Base-by-base conservation (phyloP, 2,113 vertebrate genomes). In the Siphamia tubifer region DNA sequence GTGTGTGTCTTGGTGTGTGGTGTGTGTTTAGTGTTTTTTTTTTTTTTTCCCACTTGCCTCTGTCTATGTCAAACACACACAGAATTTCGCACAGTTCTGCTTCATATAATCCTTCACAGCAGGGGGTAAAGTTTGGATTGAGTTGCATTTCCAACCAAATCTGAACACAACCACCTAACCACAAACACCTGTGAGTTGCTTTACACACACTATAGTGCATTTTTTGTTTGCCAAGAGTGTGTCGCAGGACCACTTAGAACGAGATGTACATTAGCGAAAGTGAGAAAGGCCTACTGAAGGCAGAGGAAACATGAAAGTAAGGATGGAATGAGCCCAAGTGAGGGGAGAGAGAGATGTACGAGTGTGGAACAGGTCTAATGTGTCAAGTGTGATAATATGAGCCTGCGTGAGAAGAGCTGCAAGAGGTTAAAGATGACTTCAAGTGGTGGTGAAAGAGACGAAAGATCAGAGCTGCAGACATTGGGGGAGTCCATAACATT, bases 91-190 rank as follows among this genome's bases (percentile, higher is more conserved):
- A 0, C 30, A 24, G 38, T 35, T 72, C 54, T 56, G 32, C n/a
- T 25, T 52, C 39, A 67, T 83, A 66, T 69, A 81, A 77, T 79
- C 62, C 54, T 68, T 63, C 62, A 74, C 43, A 71, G 76, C 70
- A 55, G 55, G 61, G 72, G 56, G 57, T 67, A 31, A 47, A 61
- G 45, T 74, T 77, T 80, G 65, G 77, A 72, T 79, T 51, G 64
- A 61, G 64, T 58, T 68, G 48, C 48, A 55, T 68, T 64, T 76
- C 5, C 17, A 65, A 80, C 63, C 32, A 60, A 66, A 80, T 55
- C 43, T 45, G 20, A 57, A 51, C 49, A 51, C 35, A 28, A 17
- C 67, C 31, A 28, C 27, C 39, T 17, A 23, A 28, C 42, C 61
- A 57, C 19, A 43, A 12, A 67, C 21, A 16, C 44, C 39, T 48